Conservation (phyloP, 2,113 vertebrate genomes). For the Eurystomus gularis region DNA sequence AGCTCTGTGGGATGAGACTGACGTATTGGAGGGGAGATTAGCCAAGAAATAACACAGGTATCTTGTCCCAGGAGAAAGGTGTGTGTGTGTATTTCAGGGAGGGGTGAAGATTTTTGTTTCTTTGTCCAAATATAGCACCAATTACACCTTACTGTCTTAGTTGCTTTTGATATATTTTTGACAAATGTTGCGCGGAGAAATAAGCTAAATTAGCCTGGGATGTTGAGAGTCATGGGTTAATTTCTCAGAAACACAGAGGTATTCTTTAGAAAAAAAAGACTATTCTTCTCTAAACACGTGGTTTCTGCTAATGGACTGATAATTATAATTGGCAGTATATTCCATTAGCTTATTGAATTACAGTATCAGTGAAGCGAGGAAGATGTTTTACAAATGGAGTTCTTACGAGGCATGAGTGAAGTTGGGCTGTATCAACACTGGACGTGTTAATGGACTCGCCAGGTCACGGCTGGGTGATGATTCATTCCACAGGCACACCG, state of each 20-base stretch:
- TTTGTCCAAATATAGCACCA: background rate
- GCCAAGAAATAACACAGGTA: background rate
- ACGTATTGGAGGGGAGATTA: background rate
- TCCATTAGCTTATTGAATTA: background rate
- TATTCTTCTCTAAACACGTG: background rate
- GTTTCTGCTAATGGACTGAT: background rate
- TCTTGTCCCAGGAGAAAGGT: background rate
- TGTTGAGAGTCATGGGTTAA: background rate
- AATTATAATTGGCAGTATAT: background rate
- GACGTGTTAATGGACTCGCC: too few species aligned
- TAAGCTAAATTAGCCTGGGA: background rate
- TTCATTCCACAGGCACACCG: too few species aligned
- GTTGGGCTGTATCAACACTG: too few species aligned
- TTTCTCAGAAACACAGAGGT: background rate
- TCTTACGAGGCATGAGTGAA: too few species aligned
- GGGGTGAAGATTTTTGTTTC: background rate
- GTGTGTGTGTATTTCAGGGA: background rate
- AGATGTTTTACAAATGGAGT: background rate
- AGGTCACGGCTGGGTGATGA: too few species aligned
- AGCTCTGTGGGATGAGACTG: background rate
- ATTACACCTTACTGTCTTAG: background rate
- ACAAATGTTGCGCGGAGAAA: background rate
- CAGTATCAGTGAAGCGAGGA: background rate
- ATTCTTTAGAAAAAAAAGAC: background rate
- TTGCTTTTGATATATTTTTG: background rate